Evolutionary conservation across 2,797 vertebrate genomes (phyloP).

Genomic region (Setipinna tenuifilis): DNA sequence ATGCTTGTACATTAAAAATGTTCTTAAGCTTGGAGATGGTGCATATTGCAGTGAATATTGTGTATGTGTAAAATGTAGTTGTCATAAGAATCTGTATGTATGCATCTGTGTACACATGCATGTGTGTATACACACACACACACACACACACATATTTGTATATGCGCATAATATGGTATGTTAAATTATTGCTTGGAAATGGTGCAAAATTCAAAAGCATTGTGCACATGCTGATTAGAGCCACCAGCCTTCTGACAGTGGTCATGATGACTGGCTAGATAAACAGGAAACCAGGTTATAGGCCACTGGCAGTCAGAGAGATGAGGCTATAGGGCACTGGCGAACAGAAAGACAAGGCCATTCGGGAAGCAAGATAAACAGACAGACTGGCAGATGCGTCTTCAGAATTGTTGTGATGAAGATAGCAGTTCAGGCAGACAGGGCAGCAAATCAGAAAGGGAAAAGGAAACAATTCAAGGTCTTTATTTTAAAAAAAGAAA

Average conservation of each 20-base stretch:
- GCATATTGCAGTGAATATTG: background rate
- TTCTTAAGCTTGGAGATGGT: background rate
- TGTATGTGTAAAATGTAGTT: too few species aligned
- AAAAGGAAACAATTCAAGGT: too few species aligned
- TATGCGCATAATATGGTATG: too few species aligned
- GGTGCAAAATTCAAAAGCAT: background rate
- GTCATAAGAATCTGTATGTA: too few species aligned
- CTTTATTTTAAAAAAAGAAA: too few species aligned
- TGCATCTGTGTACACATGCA: too few species aligned
- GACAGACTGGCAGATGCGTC: conserved; percentile 7
- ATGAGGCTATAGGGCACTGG: background rate
- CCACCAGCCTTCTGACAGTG: background rate
- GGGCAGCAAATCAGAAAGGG: background rate
- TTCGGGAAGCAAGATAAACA: background rate
- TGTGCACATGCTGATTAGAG: background rate
- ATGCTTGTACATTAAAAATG: background rate
- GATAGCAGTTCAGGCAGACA: background rate
- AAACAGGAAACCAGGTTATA: conserved; percentile 1
- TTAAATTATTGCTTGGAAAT: background rate
- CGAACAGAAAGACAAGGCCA: background rate
- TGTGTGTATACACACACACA: too few species aligned
- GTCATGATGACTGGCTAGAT: background rate
- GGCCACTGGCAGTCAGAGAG: too few species aligned
- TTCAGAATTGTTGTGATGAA: background rate
- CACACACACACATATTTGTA: too few species aligned